phyloP scores from a whole-genome alignment of 2,113 vertebrate species.

The Tupaia chinensis region DNA sequence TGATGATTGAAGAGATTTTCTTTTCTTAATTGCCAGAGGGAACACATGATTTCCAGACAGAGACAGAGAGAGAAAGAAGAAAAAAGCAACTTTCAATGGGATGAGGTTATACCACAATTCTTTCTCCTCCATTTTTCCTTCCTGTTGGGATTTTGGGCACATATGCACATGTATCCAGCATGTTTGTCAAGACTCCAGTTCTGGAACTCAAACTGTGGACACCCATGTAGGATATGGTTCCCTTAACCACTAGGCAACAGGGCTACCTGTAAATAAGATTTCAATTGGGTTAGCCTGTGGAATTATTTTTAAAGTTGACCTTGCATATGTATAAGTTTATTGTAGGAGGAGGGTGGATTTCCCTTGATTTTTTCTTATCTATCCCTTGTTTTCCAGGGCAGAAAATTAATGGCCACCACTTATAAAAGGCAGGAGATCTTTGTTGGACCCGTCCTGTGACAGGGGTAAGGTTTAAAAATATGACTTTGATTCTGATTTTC shows the following conservation, averaged over 20 bases:
- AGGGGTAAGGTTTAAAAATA: not conserved
- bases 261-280: not conserved
- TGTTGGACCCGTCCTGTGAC: not conserved
- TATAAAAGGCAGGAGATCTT: not conserved
- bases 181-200: no score
- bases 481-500: not conserved
- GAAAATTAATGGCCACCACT: not conserved
- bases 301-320: constrained; percentile 48
- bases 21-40: no score
- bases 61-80: no score
- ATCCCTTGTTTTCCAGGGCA: not conserved
- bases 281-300: not conserved
- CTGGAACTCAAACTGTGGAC: no score
- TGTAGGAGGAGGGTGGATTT: not conserved
- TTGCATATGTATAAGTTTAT: not conserved
- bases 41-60: no score
- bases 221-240: no score
- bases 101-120: no score
- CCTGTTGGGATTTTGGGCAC: no score
- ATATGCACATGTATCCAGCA: no score
- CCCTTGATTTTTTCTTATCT: not conserved
- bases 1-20: not conserved
- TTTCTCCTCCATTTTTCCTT: no score
- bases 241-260: no score
- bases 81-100: no score